These are phyloP conservation scores for Bombus haemorrhoidalis DNA, from an alignment of 1,140 invertebrate species.

Conservation along the genomic window DNA sequence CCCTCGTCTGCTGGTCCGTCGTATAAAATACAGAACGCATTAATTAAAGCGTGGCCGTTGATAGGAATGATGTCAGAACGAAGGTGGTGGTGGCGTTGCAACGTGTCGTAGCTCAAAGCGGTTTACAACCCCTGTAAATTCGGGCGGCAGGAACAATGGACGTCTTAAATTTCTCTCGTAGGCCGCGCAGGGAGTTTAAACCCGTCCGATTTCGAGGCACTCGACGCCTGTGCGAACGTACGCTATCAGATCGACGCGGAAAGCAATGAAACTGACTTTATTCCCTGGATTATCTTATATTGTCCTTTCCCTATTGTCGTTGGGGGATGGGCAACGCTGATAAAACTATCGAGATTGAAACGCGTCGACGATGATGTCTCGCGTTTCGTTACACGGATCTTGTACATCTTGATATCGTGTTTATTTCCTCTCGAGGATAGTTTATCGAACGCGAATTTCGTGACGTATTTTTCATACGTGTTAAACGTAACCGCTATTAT, in stretches of 20 bases:
- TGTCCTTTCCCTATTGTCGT: not conserved
- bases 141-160: slow-evolving; percentile 44
- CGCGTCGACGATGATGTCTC: not conserved
- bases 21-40: slow-evolving; percentile 51
- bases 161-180: slow-evolving; percentile 49
- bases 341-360: slow-evolving; percentile 9
- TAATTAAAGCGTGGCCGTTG: slow-evolving; percentile 46
- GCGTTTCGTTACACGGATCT: not conserved
- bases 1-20: slow-evolving; percentile 11
- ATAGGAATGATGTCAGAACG: slow-evolving; percentile 45
- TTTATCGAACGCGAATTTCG: not conserved
- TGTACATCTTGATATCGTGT: not conserved
- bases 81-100: slow-evolving; percentile 30
- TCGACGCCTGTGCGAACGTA: slow-evolving; percentile 16
- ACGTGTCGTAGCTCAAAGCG: slow-evolving; percentile 54
- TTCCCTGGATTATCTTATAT: slow-evolving; percentile 24
- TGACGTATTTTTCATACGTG: too few species aligned
- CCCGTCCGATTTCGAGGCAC: slow-evolving; percentile 35
- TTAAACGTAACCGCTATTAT: too few species aligned
- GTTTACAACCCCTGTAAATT: slow-evolving; percentile 54
- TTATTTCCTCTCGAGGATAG: not conserved
- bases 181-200: slow-evolving; percentile 47
- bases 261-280: slow-evolving; percentile 46
- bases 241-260: slow-evolving; percentile 46
- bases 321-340: not conserved